Evolutionary conservation across 2,113 vertebrate genomes (phyloP).

Genomic region (Etheostoma cragini): DNA sequence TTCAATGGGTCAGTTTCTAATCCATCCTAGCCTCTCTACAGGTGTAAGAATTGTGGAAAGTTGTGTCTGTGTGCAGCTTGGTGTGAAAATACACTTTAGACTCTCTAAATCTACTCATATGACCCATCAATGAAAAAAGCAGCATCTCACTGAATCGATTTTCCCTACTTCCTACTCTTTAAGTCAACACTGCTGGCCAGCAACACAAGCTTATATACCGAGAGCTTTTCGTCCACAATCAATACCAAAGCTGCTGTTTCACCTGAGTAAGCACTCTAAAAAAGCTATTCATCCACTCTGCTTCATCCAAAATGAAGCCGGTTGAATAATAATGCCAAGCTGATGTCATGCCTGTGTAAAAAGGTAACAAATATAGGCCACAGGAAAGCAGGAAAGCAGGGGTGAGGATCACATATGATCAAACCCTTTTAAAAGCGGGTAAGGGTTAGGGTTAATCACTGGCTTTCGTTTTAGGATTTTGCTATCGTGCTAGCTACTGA

Average conservation of each 20-base stretch:
- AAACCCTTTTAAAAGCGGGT: background rate
- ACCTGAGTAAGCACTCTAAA: slow-evolving; percentile 45
- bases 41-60: background rate
- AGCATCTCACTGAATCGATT: slow-evolving; percentile 38
- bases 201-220: slow-evolving; percentile 31
- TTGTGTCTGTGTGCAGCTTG: background rate
- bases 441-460: too few species aligned
- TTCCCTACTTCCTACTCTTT: slow-evolving; percentile 37
- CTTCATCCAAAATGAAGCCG: slow-evolving; percentile 2
- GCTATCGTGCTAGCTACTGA: background rate
- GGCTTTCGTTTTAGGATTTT: background rate
- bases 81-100: slow-evolving; percentile 29
- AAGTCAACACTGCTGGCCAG: slow-evolving; percentile 42
- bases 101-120: slow-evolving; percentile 33
- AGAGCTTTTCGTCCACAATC: slow-evolving; percentile 21
- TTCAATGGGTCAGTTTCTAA: background rate
- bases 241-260: slow-evolving; percentile 44
- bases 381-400: background rate
- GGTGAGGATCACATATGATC: background rate
- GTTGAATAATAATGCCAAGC: slow-evolving; percentile 20
- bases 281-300: slow-evolving; percentile 37
- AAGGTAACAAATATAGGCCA: background rate
- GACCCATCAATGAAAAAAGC: slow-evolving; percentile 34
- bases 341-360: background rate
- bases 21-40: background rate